Evolutionary conservation across 92 coral and sea anemone species (phyloP).

Genomic region (Blastomussa wellsi): DNA sequence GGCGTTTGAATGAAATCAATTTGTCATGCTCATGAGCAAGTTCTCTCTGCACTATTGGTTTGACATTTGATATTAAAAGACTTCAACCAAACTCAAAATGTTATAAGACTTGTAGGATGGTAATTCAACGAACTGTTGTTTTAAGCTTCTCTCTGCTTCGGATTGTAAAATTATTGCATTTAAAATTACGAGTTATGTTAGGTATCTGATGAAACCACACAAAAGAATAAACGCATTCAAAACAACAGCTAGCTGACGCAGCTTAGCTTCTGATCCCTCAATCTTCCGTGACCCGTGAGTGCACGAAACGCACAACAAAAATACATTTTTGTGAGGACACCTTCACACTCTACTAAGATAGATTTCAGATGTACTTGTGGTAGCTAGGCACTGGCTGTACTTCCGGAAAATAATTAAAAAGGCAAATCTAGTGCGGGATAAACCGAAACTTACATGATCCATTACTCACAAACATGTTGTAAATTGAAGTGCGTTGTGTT

Average conservation of each 20-base stretch:
- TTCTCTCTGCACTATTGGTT: neutral
- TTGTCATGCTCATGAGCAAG: neutral
- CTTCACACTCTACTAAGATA: neutral
- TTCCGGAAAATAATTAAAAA: neutral
- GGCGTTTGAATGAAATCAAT: neutral
- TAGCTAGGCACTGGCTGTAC: neutral
- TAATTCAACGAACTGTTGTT: neutral
- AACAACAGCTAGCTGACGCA: neutral
- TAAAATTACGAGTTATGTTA: neutral
- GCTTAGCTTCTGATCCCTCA: neutral
- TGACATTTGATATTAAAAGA: too few relatives aligned
- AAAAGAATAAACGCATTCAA: neutral
- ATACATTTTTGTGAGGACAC: neutral
- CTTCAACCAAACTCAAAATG: too few relatives aligned
- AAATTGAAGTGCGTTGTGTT: too few relatives aligned
- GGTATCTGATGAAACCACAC: neutral
- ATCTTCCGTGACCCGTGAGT: neutral
- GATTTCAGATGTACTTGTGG: neutral
- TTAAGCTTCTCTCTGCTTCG: neutral
- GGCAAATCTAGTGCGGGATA: neutral
- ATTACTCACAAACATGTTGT: neutral
- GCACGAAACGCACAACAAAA: neutral
- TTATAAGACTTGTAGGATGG: neutral
- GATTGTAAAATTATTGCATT: neutral
- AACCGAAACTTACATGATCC: neutral